These are phyloP conservation scores for Thymallus thymallus DNA, from an alignment of 2,113 vertebrate species.

Conservation along the genomic window DNA sequence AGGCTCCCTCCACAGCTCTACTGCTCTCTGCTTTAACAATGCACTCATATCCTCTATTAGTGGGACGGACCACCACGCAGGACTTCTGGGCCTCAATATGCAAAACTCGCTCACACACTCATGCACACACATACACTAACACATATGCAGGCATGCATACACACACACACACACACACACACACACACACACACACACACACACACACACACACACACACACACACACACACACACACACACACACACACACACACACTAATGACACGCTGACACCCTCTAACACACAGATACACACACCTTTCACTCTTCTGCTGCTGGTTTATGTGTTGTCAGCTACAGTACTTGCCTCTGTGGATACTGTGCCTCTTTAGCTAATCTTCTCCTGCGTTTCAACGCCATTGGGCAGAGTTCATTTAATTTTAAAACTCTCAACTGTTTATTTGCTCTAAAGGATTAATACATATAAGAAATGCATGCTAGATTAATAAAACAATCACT, in stretches of 20 bases:
- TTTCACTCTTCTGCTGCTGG: slow-evolving; percentile 38
- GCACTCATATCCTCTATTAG: slow-evolving; percentile 7
- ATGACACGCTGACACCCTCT: slow-evolving; percentile 6
- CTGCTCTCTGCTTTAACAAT: slow-evolving; percentile 19
- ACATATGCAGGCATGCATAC: background rate
- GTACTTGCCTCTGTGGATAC: background rate
- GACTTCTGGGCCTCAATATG: too few relatives aligned
- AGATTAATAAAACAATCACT: slow-evolving; percentile 52
- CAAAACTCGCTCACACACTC: background rate
- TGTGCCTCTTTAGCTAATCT: background rate
- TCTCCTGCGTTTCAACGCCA: too few relatives aligned
- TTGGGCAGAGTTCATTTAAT: slow-evolving; percentile 24
- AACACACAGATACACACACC: slow-evolving; percentile 36
- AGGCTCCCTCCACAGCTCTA: too few relatives aligned
- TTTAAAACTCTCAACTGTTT: slow-evolving; percentile 31
- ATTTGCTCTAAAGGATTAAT: slow-evolving; percentile 54
- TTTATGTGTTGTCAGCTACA: slow-evolving; percentile 22
- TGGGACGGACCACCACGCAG: background rate
- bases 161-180: background rate
- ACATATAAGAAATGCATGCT: slow-evolving; percentile 48
- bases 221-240: slow-evolving; percentile 1
- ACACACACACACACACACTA: background rate
- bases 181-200: background rate
- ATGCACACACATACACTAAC: background rate
- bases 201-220: background rate